These are phyloP conservation scores for Lithophane leautieri DNA, from an alignment of 2,888 invertebrate species.

Conservation along the genomic window DNA sequence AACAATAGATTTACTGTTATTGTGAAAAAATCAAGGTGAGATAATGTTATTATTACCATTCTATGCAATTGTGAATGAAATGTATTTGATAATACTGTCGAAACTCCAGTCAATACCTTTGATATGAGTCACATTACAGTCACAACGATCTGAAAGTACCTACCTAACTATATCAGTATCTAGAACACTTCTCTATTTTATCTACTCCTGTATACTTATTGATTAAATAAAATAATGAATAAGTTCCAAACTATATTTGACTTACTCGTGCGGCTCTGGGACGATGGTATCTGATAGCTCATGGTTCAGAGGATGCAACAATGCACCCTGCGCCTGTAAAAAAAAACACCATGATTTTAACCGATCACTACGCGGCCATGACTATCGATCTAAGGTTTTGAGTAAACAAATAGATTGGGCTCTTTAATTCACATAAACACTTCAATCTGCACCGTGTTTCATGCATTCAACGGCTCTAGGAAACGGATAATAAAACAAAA, in stretches of 20 bases:
- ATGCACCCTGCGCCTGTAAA: conserved; percentile 91
- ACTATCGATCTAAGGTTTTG: conserved; percentile 73
- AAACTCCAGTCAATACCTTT: conserved; percentile 66
- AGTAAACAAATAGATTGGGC: conserved; percentile 49
- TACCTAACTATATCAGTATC: conserved; percentile 52
- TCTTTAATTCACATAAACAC: conserved; percentile 70
- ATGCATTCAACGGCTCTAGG: conserved; percentile 70
- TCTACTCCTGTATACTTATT: conserved; percentile 27
- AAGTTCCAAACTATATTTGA: conserved; percentile 68
- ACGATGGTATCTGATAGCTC: conserved; percentile 96
- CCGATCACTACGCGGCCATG: conserved; percentile 73
- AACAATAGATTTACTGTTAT: conserved; percentile 21
- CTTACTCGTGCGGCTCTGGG: conserved; percentile 96
- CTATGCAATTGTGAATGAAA: conserved; percentile 36
- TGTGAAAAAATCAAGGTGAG: conserved; percentile 16
- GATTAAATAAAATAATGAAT: conserved; percentile 9
- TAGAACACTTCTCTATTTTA: conserved; percentile 38
- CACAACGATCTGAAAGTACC: conserved; percentile 53
- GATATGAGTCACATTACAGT: conserved; percentile 76
- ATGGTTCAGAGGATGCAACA: conserved; percentile 93
- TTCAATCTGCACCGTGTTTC: conserved; percentile 67
- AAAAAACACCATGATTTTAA: conserved; percentile 74
- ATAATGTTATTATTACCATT: neutral
- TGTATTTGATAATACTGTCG: conserved; percentile 29
- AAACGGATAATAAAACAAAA: conserved; percentile 82